Conservation (phyloP, 2,113 vertebrate species). For the Oncorhynchus keta region DNA sequence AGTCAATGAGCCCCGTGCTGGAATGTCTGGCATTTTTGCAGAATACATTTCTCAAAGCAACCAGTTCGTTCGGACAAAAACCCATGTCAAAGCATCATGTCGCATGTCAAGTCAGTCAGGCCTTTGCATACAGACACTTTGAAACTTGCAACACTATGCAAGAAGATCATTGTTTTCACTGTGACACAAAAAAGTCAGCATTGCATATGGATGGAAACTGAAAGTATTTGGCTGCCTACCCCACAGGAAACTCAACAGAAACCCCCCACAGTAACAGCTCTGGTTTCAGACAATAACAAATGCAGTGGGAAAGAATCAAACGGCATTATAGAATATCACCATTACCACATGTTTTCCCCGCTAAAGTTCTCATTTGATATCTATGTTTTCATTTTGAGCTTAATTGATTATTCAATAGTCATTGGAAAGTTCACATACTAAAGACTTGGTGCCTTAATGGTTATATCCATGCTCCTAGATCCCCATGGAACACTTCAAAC, state of each 20-base stretch:
- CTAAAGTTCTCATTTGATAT: too few species aligned
- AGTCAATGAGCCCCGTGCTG: constrained; percentile 51
- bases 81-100: neutral
- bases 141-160: neutral
- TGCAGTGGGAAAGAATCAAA: too few species aligned
- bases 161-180: too few species aligned
- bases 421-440: neutral
- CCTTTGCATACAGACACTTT: neutral
- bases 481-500: constrained; percentile 89
- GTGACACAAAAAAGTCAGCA: neutral
- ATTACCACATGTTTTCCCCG: neutral
- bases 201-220: neutral
- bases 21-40: constrained; percentile 28
- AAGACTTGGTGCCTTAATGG: neutral
- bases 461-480: constrained; percentile 71
- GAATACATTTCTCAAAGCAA: neutral
- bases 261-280: constrained; percentile 2
- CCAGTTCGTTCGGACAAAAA: constrained; percentile 10
- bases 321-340: neutral
- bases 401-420: neutral
- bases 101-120: neutral
- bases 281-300: too few species aligned
- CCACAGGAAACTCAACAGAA: constrained; percentile 21
- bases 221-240: neutral
- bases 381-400: neutral